Evolutionary conservation across 2,888 invertebrate genomes (phyloP).

Genomic region (Oeneis ivallda): DNA sequence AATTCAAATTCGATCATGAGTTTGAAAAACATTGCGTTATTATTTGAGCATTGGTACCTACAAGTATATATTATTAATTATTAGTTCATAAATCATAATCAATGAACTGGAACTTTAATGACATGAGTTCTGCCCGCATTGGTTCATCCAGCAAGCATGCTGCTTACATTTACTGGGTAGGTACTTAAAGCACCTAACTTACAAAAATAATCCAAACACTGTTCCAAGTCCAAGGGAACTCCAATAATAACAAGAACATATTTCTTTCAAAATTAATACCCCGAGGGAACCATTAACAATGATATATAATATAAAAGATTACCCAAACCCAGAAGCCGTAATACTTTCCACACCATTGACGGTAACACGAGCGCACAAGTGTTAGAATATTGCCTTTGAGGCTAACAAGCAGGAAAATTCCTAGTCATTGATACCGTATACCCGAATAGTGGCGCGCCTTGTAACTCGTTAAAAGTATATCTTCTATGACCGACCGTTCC

Average conservation of each 20-base stretch:
- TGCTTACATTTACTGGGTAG: no score
- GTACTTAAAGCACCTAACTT: neutral
- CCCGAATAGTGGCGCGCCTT: neutral
- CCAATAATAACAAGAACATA: constrained; percentile 30
- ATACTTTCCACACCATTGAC: constrained; percentile 55
- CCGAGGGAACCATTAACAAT: constrained; percentile 28
- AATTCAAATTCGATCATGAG: no score
- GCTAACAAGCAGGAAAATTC: constrained; percentile 47
- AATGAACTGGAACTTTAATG: no score
- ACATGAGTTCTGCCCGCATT: no score
- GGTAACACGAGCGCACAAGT: constrained; percentile 47
- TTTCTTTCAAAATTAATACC: constrained; percentile 32
- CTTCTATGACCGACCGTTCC: no score
- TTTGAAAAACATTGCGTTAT: no score
- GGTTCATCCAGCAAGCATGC: no score
- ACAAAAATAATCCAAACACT: neutral
- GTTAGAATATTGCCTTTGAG: constrained; percentile 53
- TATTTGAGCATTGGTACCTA: no score
- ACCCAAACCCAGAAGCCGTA: constrained; percentile 23
- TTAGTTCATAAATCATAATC: no score
- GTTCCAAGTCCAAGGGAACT: constrained; percentile 15
- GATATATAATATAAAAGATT: constrained; percentile 30
- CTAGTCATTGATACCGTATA: constrained; percentile 24
- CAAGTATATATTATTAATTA: no score
- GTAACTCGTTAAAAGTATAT: no score